A percentile compares a stretch with the other conserved stretches of the same genome.
Conservation (phyloP, 2,113 vertebrate genomes). For the Conger conger region DNA sequence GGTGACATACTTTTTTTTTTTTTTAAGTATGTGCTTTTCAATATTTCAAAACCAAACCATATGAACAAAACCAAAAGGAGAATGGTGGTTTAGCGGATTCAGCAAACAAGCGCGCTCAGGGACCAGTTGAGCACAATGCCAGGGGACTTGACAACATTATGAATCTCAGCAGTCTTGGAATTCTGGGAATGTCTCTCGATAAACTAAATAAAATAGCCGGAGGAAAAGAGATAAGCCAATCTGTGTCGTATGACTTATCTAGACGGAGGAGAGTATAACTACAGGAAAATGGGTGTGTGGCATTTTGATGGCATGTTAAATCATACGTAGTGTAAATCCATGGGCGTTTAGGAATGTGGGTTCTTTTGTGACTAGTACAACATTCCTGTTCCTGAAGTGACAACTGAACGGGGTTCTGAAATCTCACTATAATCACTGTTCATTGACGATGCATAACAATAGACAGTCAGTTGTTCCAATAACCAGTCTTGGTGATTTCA, state of each 20-base stretch:
- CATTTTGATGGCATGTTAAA: no score
- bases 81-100: background rate
- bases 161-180: background rate
- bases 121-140: background rate
- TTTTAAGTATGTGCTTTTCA: background rate
- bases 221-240: conserved; percentile 33
- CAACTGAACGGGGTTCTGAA: background rate
- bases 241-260: background rate
- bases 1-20: no score
- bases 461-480: background rate
- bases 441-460: no score
- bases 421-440: no score
- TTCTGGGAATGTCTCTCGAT: conserved; percentile 5
- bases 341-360: no score
- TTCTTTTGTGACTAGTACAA: no score
- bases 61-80: no score
- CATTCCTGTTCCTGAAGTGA: no score
- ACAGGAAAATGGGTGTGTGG: no score
- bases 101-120: background rate
- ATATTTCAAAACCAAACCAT: background rate
- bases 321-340: no score
- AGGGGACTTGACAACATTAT: background rate
- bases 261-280: background rate
- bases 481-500: background rate
- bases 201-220: background rate